A percentile compares a stretch with the other conserved stretches of the same genome.
Conservation (phyloP, 1,140 invertebrate species). For the Drosophila albomicans region DNA sequence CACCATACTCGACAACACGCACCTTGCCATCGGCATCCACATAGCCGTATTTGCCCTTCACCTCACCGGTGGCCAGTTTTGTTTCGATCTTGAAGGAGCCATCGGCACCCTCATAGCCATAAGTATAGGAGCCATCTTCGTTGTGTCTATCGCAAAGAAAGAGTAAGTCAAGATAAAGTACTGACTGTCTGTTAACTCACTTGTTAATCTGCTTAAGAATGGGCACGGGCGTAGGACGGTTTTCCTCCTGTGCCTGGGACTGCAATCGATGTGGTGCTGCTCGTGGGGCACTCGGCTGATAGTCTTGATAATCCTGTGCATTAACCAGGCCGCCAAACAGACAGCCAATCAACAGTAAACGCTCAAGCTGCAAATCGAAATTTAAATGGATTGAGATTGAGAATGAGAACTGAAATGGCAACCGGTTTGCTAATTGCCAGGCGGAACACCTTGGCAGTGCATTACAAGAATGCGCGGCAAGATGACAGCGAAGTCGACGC, state of each 20-base stretch:
- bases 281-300: constrained; percentile 86
- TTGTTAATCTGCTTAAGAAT: constrained; percentile 94
- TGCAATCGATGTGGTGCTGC: constrained; percentile 85
- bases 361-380: constrained; percentile 56
- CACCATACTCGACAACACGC: constrained; percentile 94
- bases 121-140: constrained; percentile 94
- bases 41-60: constrained; percentile 94
- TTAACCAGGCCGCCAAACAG: constrained; percentile 73
- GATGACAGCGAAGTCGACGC: constrained; percentile 15
- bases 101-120: constrained; percentile 93
- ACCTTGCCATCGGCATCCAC: constrained; percentile 92
- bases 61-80: constrained; percentile 91
- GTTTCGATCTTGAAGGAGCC: constrained; percentile 95
- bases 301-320: constrained; percentile 88
- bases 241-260: constrained; percentile 84
- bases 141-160: constrained; percentile 88
- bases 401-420: constrained; percentile 28
- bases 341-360: constrained; percentile 62
- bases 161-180: background rate
- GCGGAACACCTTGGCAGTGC: constrained; percentile 72
- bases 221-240: constrained; percentile 89
- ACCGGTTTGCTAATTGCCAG: constrained; percentile 67
- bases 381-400: background rate
- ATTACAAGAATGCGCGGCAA: constrained; percentile 59
- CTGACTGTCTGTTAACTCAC: constrained; percentile 75